A percentile compares a stretch with the other conserved stretches of the same genome.
Evolutionary conservation across 1,140 invertebrate species (phyloP).

Genomic region (Cherax quadricarinatus): DNA sequence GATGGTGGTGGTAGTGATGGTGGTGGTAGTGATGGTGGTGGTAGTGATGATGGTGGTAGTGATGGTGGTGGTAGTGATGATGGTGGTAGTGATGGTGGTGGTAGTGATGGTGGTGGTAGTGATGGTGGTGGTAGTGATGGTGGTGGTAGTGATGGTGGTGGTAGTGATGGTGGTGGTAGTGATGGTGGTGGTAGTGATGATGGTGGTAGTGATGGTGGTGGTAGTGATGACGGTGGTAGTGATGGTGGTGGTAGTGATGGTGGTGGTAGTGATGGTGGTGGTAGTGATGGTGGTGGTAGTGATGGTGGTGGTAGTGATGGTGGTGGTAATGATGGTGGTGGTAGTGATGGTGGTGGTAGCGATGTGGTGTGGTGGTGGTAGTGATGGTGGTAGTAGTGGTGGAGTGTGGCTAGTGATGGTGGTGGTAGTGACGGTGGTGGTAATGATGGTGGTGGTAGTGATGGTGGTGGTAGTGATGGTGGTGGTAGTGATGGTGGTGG

Average conservation of each 20-base stretch:
- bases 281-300: too few species aligned
- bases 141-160: not conserved
- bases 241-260: not conserved
- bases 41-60: not conserved
- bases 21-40: not conserved
- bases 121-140: not conserved
- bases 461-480: too few species aligned
- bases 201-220: not conserved
- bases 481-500: too few species aligned
- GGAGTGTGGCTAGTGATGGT: too few species aligned
- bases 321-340: too few species aligned
- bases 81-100: not conserved
- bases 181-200: not conserved
- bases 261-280: not conserved
- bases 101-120: not conserved
- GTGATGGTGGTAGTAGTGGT: too few species aligned
- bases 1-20: not conserved
- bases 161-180: constrained; percentile 14
- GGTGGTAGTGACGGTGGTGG: too few species aligned
- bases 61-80: not conserved
- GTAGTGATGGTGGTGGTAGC: too few species aligned
- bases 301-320: too few species aligned
- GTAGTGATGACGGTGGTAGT: not conserved
- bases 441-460: too few species aligned
- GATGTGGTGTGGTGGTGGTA: too few species aligned